These are phyloP conservation scores for Plusia festucae DNA, from an alignment of 2,888 invertebrate genomes.

Conservation along the genomic window DNA sequence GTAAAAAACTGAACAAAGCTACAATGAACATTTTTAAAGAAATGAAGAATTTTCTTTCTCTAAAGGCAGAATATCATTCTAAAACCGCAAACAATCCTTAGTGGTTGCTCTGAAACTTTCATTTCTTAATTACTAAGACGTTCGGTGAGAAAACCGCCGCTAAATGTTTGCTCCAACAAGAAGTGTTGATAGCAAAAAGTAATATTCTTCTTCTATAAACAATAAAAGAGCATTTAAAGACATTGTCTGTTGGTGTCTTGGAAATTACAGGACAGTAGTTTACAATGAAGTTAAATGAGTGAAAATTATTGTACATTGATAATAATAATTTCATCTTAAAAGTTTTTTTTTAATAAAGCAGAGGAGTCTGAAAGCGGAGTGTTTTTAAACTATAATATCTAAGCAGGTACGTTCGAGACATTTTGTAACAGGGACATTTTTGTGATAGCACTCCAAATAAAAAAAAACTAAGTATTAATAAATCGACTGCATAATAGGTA, in stretches of 20 bases:
- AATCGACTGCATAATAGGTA: too few relatives aligned
- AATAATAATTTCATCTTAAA: neutral
- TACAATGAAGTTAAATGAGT: neutral
- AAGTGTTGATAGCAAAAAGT: slow-evolving; percentile 37
- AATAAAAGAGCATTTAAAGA: slow-evolving; percentile 13
- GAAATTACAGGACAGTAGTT: neutral
- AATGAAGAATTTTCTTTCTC: neutral
- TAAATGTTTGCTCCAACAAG: slow-evolving; percentile 31
- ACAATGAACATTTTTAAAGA: slow-evolving; percentile 9
- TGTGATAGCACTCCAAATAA: too few relatives aligned
- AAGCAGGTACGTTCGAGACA: too few relatives aligned
- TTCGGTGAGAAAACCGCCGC: slow-evolving; percentile 20
- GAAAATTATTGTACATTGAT: neutral
- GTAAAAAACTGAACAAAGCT: neutral
- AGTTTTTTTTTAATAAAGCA: neutral
- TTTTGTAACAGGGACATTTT: too few relatives aligned
- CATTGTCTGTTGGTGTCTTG: slow-evolving; percentile 9
- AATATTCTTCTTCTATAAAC: slow-evolving; percentile 15
- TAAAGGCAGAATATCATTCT: slow-evolving; percentile 20
- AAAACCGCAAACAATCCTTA: slow-evolving; percentile 14
- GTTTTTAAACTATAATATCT: too few relatives aligned
- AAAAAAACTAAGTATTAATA: too few relatives aligned
- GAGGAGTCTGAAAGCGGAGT: neutral
- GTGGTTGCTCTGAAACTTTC: slow-evolving; percentile 35
- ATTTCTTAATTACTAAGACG: slow-evolving; percentile 44